Evolutionary conservation across 2,113 vertebrate species (phyloP).

Genomic region (Phylloscopus whistleri): DNA sequence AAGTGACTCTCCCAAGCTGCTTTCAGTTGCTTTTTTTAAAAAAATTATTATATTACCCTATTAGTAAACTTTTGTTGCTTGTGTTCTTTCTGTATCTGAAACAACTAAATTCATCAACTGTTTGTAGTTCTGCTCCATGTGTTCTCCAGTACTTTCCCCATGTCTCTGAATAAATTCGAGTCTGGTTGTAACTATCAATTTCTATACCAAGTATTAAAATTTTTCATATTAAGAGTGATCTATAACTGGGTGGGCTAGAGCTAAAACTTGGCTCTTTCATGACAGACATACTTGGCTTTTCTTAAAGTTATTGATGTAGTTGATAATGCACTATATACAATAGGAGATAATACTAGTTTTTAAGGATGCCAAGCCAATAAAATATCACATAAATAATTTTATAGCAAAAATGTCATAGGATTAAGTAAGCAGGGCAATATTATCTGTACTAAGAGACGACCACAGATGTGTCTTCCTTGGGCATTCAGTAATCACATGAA

Average conservation of each 20-base stretch:
- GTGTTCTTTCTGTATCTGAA: background rate
- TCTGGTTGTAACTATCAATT: background rate
- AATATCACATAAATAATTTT: background rate
- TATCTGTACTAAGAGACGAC: background rate
- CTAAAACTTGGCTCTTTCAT: background rate
- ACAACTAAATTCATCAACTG: background rate
- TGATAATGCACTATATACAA: background rate
- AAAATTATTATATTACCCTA: background rate
- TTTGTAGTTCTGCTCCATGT: background rate
- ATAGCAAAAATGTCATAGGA: background rate
- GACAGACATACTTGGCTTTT: background rate
- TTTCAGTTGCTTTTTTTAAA: background rate
- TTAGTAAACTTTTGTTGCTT: background rate
- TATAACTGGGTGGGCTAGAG: background rate
- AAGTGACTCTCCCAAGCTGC: background rate
- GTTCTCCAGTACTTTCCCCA: background rate
- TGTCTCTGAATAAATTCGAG: background rate
- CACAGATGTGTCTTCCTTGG: background rate
- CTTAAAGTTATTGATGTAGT: background rate
- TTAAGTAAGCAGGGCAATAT: slow-evolving; percentile 10
- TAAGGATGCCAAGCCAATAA: background rate
- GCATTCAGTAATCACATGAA: background rate
- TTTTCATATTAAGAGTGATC: background rate
- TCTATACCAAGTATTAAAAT: background rate
- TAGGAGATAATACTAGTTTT: background rate